phyloP scores from a whole-genome alignment of 2,797 vertebrate species.

The Phataginus tricuspis region DNA sequence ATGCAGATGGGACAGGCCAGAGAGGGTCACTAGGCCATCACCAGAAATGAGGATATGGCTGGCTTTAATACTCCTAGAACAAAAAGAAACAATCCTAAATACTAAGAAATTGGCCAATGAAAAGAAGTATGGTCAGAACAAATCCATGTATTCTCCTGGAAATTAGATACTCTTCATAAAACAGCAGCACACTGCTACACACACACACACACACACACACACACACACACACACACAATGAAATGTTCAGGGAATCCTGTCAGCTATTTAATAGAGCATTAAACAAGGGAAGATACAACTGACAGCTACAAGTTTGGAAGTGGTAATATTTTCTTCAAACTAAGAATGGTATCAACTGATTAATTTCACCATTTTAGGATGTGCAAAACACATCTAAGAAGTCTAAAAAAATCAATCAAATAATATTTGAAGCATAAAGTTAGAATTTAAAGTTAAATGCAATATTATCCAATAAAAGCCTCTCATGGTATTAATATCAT shows the following conservation, averaged over 20 bases:
- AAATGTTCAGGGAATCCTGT: conserved; percentile 18
- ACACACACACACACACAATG: not conserved
- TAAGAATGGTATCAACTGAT: conserved; percentile 37
- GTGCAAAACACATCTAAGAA: not conserved
- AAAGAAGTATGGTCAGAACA: conserved; percentile 67
- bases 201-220: not conserved
- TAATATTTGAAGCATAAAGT: conserved; percentile 23
- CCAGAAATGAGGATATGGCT: conserved; percentile 98
- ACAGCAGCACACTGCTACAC: not conserved
- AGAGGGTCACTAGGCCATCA: conserved; percentile 95
- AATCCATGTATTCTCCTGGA: conserved; percentile 29
- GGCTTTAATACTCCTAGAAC: conserved; percentile 95
- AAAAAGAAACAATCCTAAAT: conserved; percentile 83
- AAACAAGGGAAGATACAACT: not conserved
- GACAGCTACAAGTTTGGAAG: conserved; percentile 13
- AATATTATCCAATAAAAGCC: conserved; percentile 23
- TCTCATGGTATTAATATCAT: not conserved
- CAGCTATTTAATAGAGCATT: not conserved
- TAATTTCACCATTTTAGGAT: conserved; percentile 43
- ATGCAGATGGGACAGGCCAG: conserved; percentile 95
- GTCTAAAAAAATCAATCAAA: not conserved
- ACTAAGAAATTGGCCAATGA: conserved; percentile 69
- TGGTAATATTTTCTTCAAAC: conserved; percentile 6
- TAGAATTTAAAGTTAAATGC: conserved; percentile 48
- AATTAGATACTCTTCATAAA: conserved; percentile 46